Evolutionary conservation across 2,797 vertebrate genomes (phyloP).

Genomic region (Denticeps clupeoides): DNA sequence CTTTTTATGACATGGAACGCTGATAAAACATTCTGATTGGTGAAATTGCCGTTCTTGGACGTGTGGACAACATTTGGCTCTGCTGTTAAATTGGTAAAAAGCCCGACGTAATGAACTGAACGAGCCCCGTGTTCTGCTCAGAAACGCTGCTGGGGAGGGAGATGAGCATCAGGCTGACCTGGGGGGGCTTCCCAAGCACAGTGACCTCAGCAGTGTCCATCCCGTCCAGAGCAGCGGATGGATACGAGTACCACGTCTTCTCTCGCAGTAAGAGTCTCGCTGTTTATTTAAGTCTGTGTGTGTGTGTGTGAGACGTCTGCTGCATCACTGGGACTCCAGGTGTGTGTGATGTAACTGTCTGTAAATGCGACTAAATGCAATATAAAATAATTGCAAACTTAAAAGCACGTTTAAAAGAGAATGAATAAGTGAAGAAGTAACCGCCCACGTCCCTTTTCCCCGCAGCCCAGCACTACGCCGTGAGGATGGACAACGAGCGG

Average conservation of each 20-base stretch:
- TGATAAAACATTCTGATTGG: too few relatives aligned
- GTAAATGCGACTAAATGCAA: too few relatives aligned
- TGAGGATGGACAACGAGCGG: slow-evolving; percentile 59
- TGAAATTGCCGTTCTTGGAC: too few relatives aligned
- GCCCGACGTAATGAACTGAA: neutral
- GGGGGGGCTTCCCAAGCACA: slow-evolving; percentile 53
- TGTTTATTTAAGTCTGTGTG: neutral
- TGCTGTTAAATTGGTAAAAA: too few relatives aligned
- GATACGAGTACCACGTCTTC: slow-evolving; percentile 79
- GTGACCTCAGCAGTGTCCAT: slow-evolving; percentile 73
- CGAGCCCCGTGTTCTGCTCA: slow-evolving; percentile 3
- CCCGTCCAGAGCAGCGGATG: slow-evolving; percentile 63
- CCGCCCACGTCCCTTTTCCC: neutral
- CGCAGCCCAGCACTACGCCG: slow-evolving; percentile 74
- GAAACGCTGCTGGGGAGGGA: slow-evolving; percentile 52
- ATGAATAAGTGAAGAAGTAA: neutral
- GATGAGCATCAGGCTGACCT: slow-evolving; percentile 44
- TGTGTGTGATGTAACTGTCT: too few relatives aligned
- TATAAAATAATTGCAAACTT: too few relatives aligned
- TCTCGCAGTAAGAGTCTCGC: slow-evolving; percentile 68
- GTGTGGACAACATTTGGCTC: too few relatives aligned
- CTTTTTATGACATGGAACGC: too few relatives aligned
- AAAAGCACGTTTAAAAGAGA: too few relatives aligned
- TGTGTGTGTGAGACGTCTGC: neutral
- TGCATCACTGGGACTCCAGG: too few relatives aligned